Percentiles rank a stretch among this genome's conserved stretches.
These are phyloP conservation scores for Molossus alvarezi DNA, from an alignment of 2,797 vertebrate species.

Conservation along the genomic window DNA sequence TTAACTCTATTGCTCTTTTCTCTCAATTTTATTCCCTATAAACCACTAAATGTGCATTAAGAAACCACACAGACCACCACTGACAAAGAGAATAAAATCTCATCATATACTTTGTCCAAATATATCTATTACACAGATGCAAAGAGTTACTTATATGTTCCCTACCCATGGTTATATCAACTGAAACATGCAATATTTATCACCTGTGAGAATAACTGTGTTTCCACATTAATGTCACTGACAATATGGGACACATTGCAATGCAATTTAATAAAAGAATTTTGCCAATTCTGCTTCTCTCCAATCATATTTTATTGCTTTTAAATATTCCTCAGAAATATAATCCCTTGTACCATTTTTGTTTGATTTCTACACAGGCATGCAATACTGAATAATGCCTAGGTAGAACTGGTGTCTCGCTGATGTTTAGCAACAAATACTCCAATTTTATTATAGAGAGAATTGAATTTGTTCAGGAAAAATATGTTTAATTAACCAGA, in stretches of 20 bases:
- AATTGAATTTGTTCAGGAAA: constrained; percentile 19
- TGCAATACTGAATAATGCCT: neutral
- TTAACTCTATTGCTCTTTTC: neutral
- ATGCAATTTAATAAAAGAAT: neutral
- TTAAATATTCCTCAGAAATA: constrained; percentile 26
- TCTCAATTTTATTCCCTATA: neutral
- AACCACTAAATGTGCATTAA: neutral
- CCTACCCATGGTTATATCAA: neutral
- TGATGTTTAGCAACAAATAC: neutral
- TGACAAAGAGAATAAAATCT: constrained; percentile 24
- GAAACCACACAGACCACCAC: neutral
- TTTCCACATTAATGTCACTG: neutral
- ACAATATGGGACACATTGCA: neutral
- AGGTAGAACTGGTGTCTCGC: neutral
- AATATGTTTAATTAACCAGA: neutral
- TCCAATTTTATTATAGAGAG: neutral
- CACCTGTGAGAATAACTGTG: neutral
- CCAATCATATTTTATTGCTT: neutral
- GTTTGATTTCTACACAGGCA: neutral
- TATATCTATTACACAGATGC: neutral
- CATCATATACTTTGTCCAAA: neutral
- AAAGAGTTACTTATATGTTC: neutral
- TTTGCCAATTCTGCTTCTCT: neutral
- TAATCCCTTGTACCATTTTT: neutral
- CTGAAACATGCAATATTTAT: neutral